Base-by-base conservation (phyloP, 2,113 vertebrate genomes). In the Tenebrosternarchus preto region DNA sequence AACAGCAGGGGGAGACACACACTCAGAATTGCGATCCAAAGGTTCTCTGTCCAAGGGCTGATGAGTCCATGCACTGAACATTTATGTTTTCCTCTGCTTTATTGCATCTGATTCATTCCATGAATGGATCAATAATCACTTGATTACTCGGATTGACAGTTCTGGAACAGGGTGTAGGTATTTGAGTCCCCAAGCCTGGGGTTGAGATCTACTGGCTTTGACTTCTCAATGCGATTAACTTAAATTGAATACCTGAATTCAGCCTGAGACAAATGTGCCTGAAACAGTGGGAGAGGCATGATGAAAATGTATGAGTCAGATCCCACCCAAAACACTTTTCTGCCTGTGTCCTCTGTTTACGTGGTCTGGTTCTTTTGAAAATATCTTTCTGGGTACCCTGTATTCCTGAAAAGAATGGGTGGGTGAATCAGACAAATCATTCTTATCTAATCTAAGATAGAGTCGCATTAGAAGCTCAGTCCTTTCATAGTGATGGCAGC, bases 1-100 rank as follows among this genome's bases (percentile, higher is more conserved):
- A 59, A 24, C 78, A 80, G 76, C 60, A 84, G 82, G 63, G 78
- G 82, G 82, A 77, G 78, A 73, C 78, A 80, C 27, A 80, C 29
- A 12, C 72, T 80, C 60, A 76, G 77, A 73, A 60, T 76, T 66
- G 25, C 20, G 25, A 71, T 19, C 63, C 24, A 16, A 8, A 53
- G 16, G 59, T 5, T 25, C 11, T 3, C n/a, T 7, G 6, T 9
- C 19, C 36, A 55, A 15, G 76, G 63, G 17, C 2, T 33, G 25
- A 24, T n/a, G 5, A 24, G n/a, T 60, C 33, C 9, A n/a, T 31
- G 56, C 22, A 1, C 1, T 5, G 2, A 53, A 16, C 22, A 17
- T 55, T 66, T 67, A 15, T n/a, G n/a, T n/a, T 77, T 66, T 77
- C 59, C 11, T 76, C 24, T 36, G 20, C 17, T 31, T 20, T 17